Conservation (phyloP, 2,888 invertebrate genomes). For the Lasioglossum malachurum region DNA sequence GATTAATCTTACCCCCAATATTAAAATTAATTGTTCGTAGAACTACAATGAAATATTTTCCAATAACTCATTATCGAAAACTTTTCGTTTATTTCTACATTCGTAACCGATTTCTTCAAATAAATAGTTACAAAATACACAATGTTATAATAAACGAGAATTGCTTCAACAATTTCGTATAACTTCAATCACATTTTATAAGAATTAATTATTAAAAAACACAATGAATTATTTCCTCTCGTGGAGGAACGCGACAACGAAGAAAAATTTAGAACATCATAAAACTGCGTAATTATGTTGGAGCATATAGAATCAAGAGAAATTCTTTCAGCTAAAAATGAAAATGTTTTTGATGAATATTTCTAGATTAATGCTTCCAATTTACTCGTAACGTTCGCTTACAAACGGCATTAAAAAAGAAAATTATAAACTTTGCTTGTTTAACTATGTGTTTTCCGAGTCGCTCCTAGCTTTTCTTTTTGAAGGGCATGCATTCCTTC, state of each 20-base stretch:
- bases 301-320: too few relatives aligned
- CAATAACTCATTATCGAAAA: background rate
- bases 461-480: background rate
- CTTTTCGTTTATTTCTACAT: background rate
- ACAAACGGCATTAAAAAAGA: background rate
- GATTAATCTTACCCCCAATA: background rate
- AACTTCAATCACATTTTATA: background rate
- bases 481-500: background rate
- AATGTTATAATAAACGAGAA: background rate
- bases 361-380: background rate
- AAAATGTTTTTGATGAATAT: background rate
- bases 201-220: background rate
- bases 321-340: background rate
- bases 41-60: background rate
- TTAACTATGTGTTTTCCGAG: background rate
- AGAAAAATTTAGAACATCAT: background rate
- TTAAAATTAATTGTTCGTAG: background rate
- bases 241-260: background rate
- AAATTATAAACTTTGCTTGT: background rate
- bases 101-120: background rate
- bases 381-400: background rate
- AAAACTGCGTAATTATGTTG: background rate
- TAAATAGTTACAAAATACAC: background rate
- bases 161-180: background rate
- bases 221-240: background rate